phyloP scores from a whole-genome alignment of 2,888 invertebrate species.

The Cataglyphis livida region DNA sequence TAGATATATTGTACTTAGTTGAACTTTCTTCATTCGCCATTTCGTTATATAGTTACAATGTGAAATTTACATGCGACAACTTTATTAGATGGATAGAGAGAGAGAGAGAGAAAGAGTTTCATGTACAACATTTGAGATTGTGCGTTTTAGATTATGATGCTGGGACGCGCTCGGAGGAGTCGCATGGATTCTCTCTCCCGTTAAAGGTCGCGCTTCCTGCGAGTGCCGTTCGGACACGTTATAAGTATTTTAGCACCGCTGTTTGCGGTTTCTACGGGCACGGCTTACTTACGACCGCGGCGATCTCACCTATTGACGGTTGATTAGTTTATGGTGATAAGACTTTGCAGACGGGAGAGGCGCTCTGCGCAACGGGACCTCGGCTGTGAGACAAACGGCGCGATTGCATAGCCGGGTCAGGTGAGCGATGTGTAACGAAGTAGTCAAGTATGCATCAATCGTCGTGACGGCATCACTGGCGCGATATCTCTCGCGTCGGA shows the following conservation, averaged over 20 bases:
- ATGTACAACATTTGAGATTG: constrained; percentile 50
- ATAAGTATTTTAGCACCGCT: constrained; percentile 47
- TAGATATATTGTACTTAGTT: not conserved
- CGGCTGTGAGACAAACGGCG: constrained; percentile 50
- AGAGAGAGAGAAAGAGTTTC: constrained; percentile 56
- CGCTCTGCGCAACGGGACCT: constrained; percentile 58
- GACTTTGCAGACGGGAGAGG: constrained; percentile 63
- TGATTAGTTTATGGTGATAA: constrained; percentile 77
- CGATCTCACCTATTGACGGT: constrained; percentile 67
- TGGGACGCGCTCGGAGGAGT: constrained; percentile 32
- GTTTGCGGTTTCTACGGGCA: constrained; percentile 51
- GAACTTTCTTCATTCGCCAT: constrained; percentile 23
- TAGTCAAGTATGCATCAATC: constrained; percentile 67
- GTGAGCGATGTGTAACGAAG: constrained; percentile 73
- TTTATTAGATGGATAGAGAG: constrained; percentile 73
- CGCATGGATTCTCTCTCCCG: constrained; percentile 59
- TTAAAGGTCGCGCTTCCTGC: constrained; percentile 62
- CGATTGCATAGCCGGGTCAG: constrained; percentile 49
- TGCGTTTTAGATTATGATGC: constrained; percentile 65
- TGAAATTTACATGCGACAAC: constrained; percentile 78
- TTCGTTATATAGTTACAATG: constrained; percentile 59
- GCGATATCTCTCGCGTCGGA: constrained; percentile 57
- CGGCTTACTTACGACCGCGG: constrained; percentile 60
- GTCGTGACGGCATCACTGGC: constrained; percentile 64
- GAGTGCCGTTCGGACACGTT: constrained; percentile 35